Base-by-base conservation (phyloP, 2,888 invertebrate genomes). In the Latrodectus elegans region DNA sequence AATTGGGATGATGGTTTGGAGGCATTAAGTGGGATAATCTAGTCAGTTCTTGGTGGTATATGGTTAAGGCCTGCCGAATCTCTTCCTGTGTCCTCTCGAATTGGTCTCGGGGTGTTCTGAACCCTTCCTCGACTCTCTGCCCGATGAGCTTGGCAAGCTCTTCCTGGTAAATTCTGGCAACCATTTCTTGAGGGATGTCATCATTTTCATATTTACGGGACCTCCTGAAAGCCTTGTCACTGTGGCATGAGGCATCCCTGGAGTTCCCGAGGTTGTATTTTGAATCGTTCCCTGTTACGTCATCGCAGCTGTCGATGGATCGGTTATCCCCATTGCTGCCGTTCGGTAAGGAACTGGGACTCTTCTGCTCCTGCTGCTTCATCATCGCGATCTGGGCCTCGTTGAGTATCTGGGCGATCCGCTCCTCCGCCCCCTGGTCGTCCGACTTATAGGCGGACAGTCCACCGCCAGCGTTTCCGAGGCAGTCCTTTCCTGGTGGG, bases 171-270 rank as follows among this genome's bases (percentile, higher is more conserved):
- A 98, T 97, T 91, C 97, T 94, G 68, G 96, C 95, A 91, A 98
- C 97, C 93, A 98, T 97, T 92, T 99, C 99, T 92, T 98, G 98
- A 65, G 98, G 96, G 93, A 98, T 96, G 93, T 98, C 98, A 92
- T 96, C 97, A 93, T 97, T 96, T 92, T 96, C 96, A 93, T 96
- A 97, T 91, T 97, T 96, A 92, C 96, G 95, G 92, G 96, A 93
- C 92, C 95, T 94, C 92, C 95, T 81, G 64, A 78, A 86, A 67
- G 82, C 49, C 49, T 83, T 79, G 60, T 80, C 83, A 14, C 64
- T 76, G 22, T 65, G 67, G 51, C 49, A 74, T 22, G 65, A 79
- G 52, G 77, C 71, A 60, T 89, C 84, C 53, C 80, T 72, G 15
- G 79, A 83, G 60, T 86, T 84, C 22, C 75, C 74, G 60, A 80